Base-by-base conservation (phyloP, 2,113 vertebrate species). In the Brachirus orientalis region DNA sequence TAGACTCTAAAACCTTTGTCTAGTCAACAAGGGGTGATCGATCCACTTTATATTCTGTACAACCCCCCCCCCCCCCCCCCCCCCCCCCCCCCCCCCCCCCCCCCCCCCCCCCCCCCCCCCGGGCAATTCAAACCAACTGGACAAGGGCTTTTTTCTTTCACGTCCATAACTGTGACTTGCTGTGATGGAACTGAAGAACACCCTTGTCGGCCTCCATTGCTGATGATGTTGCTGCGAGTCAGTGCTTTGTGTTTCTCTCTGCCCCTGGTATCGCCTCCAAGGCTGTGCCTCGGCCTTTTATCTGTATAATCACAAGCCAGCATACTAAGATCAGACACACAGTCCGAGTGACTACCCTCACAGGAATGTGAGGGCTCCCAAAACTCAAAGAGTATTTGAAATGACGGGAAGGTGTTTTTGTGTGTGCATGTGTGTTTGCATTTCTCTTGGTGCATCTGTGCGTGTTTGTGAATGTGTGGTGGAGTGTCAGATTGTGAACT, bases 121-220 rank as follows among this genome's bases (percentile, higher is more conserved):
- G 47, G 37, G 35, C n/a, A 53, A 36, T 18, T 77, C 75, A 72
- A 79, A 63, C 41, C 44, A 38, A 60, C 13, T 28, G 3, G 12
- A 40, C 10, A 5, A 75, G 20, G 7, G 1, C 5, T 56, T 75
- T 66, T 63, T 58, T 16, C 69, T 38, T 53, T 5, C 58, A n/a
- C 19, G 12, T 46, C 43, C 38, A 47, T 82, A 75, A 85, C 65
- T 56, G 54, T 80, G 79, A 86, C 89, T 82, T 79, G 70, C 44
- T 55, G 50, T 6, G n/a, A 60, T 66, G 69, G 74, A 79, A 62
- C 60, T 72, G 69, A 81, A 79, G 69, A 81, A 79, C 82, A 80
- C 62, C 81, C 88, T 85, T 90, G 87, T 90, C 88, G 18, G 51
- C 28, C 66, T 78, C 37, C 58, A 86, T 90, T 16, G 64, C 44